A percentile compares a stretch with the other conserved stretches of the same genome.
Evolutionary conservation across 1,140 invertebrate species (phyloP).

Genomic region (Papilio dardanus): DNA sequence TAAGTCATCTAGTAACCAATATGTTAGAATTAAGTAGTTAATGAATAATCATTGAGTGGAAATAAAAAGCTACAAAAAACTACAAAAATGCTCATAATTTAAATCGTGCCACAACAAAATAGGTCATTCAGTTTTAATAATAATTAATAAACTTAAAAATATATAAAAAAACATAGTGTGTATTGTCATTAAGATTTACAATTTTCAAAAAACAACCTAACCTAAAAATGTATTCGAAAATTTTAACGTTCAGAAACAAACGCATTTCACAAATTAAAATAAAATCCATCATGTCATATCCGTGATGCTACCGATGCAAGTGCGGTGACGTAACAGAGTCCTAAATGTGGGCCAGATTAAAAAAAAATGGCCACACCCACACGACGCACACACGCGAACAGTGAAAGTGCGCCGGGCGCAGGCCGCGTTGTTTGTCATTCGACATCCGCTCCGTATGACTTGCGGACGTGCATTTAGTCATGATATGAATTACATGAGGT

Average conservation of each 20-base stretch:
- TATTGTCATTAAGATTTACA: too few relatives aligned
- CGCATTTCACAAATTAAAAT: not conserved
- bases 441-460: conserved; percentile 44
- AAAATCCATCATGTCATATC: conserved; percentile 53
- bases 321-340: conserved; percentile 65
- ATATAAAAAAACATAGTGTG: too few relatives aligned
- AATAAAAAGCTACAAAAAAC: too few relatives aligned
- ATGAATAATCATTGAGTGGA: too few relatives aligned
- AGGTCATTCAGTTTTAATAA: too few relatives aligned
- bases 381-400: conserved; percentile 53
- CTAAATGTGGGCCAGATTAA: conserved; percentile 72
- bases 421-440: conserved; percentile 55
- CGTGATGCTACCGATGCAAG: conserved; percentile 52
- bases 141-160: too few relatives aligned
- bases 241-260: not conserved
- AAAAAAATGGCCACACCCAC: conserved; percentile 62
- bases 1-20: too few relatives aligned
- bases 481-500: conserved; percentile 25
- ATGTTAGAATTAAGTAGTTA: too few relatives aligned
- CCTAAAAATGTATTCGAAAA: not conserved
- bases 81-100: too few relatives aligned
- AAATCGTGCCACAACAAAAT: too few relatives aligned
- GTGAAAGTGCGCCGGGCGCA: conserved; percentile 69
- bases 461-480: conserved; percentile 46
- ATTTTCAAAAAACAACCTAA: not conserved